Percentiles rank a stretch among this genome's conserved stretches.
Evolutionary conservation across 1,140 invertebrate species (phyloP).

Genomic region (Papilio polyxenes): DNA sequence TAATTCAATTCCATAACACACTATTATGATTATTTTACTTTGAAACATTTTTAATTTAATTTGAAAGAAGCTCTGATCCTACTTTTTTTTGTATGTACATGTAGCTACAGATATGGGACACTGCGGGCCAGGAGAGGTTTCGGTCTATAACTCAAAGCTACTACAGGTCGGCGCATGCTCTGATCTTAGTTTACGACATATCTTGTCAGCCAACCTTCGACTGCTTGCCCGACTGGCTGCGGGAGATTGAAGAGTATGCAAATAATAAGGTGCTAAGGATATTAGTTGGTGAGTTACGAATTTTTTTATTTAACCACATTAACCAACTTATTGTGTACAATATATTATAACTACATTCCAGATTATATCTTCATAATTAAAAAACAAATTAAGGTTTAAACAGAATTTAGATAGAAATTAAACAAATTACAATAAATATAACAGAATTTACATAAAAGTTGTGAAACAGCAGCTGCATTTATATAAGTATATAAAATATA

Average conservation of each 20-base stretch:
- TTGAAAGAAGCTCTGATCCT: background rate
- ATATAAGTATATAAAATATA: too few species aligned
- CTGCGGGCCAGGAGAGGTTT: conserved; percentile 98
- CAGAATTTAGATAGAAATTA: too few species aligned
- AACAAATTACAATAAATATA: too few species aligned
- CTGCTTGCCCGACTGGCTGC: conserved; percentile 95
- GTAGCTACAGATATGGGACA: conserved; percentile 99
- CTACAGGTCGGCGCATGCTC: conserved; percentile 97
- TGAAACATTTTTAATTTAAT: background rate
- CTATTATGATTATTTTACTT: background rate
- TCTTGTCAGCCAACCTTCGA: conserved; percentile 98
- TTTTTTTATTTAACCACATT: background rate
- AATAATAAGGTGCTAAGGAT: conserved; percentile 96
- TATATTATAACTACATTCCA: too few species aligned
- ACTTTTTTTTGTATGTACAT: conserved; percentile 51
- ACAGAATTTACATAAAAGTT: too few species aligned
- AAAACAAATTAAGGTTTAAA: too few species aligned
- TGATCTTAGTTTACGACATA: conserved; percentile 98
- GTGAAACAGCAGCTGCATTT: too few species aligned
- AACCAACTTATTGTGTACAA: too few species aligned
- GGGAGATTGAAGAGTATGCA: conserved; percentile 98
- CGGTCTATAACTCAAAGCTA: conserved; percentile 99
- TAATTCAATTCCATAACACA: background rate
- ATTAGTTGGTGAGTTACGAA: conserved; percentile 87
- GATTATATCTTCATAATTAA: too few species aligned